These are phyloP conservation scores for Pollicipes pollicipes DNA, from an alignment of 1,140 invertebrate species.

Conservation along the genomic window DNA sequence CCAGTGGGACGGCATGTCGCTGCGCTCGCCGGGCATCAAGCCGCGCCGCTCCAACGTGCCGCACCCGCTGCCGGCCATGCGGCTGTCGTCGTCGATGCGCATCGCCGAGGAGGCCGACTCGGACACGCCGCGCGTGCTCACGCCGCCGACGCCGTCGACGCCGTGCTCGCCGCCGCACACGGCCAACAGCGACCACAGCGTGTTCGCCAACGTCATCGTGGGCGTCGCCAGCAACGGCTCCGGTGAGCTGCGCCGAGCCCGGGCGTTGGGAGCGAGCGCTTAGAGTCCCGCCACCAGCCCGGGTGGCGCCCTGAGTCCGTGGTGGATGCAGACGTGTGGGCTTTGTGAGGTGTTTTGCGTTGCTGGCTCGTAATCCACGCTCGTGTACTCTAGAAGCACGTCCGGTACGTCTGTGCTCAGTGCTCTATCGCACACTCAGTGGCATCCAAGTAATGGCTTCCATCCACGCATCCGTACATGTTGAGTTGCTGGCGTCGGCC, in stretches of 20 bases:
- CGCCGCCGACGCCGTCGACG: conserved; percentile 25
- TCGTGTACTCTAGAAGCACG: too few species aligned
- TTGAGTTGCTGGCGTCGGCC: too few species aligned
- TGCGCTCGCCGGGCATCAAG: conserved; percentile 83
- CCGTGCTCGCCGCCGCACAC: conserved; percentile 24
- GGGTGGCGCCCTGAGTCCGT: conserved; percentile 9
- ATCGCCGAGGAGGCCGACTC: conserved; percentile 24
- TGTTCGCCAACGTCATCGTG: neutral
- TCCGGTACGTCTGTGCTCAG: too few species aligned
- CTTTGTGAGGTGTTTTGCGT: too few species aligned
- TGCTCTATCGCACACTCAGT: too few species aligned
- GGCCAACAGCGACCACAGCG: neutral
- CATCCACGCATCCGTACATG: too few species aligned
- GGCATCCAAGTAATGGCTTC: too few species aligned
- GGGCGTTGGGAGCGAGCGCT: too few species aligned
- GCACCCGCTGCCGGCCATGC: conserved; percentile 25
- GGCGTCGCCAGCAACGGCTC: neutral
- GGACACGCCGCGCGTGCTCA: conserved; percentile 17
- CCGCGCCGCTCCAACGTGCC: conserved; percentile 34
- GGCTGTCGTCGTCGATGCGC: conserved; percentile 14
- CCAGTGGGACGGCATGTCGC: conserved; percentile 62
- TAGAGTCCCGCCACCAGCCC: too few species aligned
- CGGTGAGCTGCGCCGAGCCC: too few species aligned
- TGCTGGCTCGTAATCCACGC: too few species aligned
- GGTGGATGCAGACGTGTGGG: too few species aligned